A percentile compares a stretch with the other conserved stretches of the same genome.
These are phyloP conservation scores for Nerophis lumbriciformis DNA, from an alignment of 2,113 vertebrate species.

Conservation along the genomic window DNA sequence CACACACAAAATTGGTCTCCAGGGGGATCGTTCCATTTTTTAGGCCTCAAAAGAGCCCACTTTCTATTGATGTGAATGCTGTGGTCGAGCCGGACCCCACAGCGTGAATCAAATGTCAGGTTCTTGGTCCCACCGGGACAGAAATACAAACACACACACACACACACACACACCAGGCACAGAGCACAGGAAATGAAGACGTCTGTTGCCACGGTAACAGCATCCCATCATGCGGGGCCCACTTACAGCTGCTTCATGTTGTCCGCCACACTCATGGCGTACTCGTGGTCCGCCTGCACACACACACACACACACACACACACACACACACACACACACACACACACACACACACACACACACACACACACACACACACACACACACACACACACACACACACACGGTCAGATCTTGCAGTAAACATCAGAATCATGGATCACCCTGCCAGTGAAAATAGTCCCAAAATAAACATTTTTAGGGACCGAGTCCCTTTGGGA, in stretches of 20 bases:
- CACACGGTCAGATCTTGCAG: background rate
- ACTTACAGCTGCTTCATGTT: constrained; percentile 75
- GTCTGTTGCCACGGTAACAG: constrained; percentile 25
- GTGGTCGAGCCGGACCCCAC: no score
- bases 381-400: constrained; percentile 20
- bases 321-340: constrained; percentile 2
- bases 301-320: constrained; percentile 20
- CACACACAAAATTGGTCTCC: no score
- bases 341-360: constrained; percentile 18
- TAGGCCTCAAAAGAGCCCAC: no score
- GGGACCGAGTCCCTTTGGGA: no score
- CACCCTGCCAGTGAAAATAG: background rate
- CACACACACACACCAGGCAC: constrained; percentile 7
- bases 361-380: constrained; percentile 16
- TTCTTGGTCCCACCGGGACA: no score
- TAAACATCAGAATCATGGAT: constrained; percentile 5
- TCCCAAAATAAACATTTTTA: background rate
- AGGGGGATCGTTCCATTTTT: no score
- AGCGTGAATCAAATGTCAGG: no score
- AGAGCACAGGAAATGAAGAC: constrained; percentile 12
- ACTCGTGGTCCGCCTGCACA: constrained; percentile 71
- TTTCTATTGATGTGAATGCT: no score
- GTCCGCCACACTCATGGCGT: constrained; percentile 70
- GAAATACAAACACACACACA: background rate
- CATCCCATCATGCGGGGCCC: constrained; percentile 20